Base-by-base conservation (phyloP, 2,113 vertebrate genomes). In the Corythaeola cristata region DNA sequence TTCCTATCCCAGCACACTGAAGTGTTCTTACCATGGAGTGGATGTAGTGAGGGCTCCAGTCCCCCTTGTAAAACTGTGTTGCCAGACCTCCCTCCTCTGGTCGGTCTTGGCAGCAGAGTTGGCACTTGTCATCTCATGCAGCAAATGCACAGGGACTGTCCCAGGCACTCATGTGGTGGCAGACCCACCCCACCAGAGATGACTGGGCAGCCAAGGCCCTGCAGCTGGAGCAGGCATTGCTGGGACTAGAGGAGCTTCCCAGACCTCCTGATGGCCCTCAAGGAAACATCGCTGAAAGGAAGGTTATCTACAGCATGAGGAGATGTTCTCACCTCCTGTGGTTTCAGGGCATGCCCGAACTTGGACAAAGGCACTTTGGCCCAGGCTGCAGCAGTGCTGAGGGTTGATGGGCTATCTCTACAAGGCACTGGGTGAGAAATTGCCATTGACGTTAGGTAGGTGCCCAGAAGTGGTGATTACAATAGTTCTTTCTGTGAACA, bases 11-110 rank as follows among this genome's bases (percentile, higher is more conserved):
- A n/a, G 75, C 27, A 30, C 0, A 4, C 16, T 47, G 41, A 58
- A 90, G 12, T 11, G 19, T 37, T 84, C 15, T 3, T 53, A 15
- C 23, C 11, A 2, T 16, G 35, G 20, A 3, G 39, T 77, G 56
- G 55, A 19, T 8, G 27, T 53, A 53, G 52, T 0, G 0, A 66
- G n/a, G 35, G 24, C 35, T 78, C 26, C 44, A 24, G 0, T 69
- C 5, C 14, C 23, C 12, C 4, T n/a, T 47, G n/a, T 55, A 41
- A 73, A 85, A 39, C 50, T 28, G 9, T 22, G 15, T 23, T 75
- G 26, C 44, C 18, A 75, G 24, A 59, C 9, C 33, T 69, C 8
- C 18, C 11, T 53, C n/a, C 13, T 22, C 23, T 50, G 41, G 16
- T 17, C 2, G 1, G 18, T 28, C 32, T 76, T 27, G 55, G 23